phyloP scores from a whole-genome alignment of 2,113 vertebrate genomes.

The Gadus macrocephalus region DNA sequence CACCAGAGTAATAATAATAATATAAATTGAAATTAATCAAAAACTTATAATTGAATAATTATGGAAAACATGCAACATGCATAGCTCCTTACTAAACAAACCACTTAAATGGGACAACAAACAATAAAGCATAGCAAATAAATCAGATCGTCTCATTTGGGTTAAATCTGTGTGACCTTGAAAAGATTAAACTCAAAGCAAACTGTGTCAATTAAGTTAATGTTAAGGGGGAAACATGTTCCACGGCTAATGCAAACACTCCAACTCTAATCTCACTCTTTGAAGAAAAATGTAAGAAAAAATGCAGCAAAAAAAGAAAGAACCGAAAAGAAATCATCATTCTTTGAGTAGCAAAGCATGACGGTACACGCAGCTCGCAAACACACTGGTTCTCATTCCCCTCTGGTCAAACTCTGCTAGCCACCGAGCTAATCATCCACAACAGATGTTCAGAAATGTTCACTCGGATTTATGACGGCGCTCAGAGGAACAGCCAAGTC shows the following conservation, averaged over 20 bases:
- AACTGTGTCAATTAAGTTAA: conserved; percentile 18
- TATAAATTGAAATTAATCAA: too few species aligned
- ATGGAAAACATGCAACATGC: background rate
- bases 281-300: background rate
- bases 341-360: conserved; percentile 44
- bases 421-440: conserved; percentile 72
- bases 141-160: background rate
- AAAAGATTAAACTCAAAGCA: conserved; percentile 24
- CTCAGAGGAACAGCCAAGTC: conserved; percentile 71
- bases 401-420: conserved; percentile 63
- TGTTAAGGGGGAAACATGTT: conserved; percentile 9
- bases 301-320: conserved; percentile 38
- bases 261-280: conserved; percentile 20
- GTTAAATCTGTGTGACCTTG: conserved; percentile 44
- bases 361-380: conserved; percentile 16
- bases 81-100: background rate
- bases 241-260: conserved; percentile 28
- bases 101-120: background rate
- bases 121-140: background rate
- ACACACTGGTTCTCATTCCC: conserved; percentile 54
- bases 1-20: too few species aligned
- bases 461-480: conserved; percentile 66
- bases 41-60: too few species aligned
- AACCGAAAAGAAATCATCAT: conserved; percentile 17
- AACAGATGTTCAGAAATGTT: conserved; percentile 74